Conservation (phyloP, 2,888 invertebrate genomes). For the Dolomedes plantarius region DNA sequence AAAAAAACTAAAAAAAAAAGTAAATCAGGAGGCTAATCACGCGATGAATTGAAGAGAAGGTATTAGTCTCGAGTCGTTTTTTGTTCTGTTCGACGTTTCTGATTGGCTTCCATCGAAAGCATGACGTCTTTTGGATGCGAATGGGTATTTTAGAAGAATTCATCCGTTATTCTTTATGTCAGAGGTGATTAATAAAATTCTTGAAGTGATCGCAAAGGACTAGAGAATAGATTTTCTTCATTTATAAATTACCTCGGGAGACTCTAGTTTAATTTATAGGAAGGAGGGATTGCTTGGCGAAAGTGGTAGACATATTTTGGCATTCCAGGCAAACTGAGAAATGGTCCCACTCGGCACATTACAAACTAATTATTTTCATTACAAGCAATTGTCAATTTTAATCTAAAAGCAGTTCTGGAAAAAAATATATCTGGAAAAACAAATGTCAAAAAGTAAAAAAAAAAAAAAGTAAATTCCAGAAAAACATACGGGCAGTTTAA, state of each 20-base stretch:
- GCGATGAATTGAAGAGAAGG: not conserved
- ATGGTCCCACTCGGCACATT: too few relatives aligned
- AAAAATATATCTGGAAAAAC: too few relatives aligned
- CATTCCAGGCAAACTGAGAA: too few relatives aligned
- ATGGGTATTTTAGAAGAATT: not conserved
- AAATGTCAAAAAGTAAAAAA: too few relatives aligned
- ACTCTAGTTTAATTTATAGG: too few relatives aligned
- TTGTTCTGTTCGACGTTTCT: not conserved
- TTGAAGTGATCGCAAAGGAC: not conserved
- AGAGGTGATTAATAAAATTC: not conserved
- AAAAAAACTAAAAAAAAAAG: not conserved
- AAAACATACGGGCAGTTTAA: too few relatives aligned
- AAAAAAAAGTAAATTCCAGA: too few relatives aligned
- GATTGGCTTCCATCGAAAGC: not conserved
- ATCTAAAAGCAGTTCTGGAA: too few relatives aligned
- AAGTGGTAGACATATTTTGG: too few relatives aligned
- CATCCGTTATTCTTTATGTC: not conserved
- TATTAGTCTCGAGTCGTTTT: not conserved
- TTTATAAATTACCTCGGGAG: not conserved
- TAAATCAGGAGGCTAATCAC: not conserved
- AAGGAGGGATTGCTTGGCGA: too few relatives aligned
- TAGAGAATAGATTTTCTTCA: not conserved
- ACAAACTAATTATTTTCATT: too few relatives aligned
- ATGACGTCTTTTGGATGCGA: not conserved
- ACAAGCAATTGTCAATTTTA: too few relatives aligned